Conservation (phyloP, 2,797 vertebrate species). For the Myripristis jacobus region DNA sequence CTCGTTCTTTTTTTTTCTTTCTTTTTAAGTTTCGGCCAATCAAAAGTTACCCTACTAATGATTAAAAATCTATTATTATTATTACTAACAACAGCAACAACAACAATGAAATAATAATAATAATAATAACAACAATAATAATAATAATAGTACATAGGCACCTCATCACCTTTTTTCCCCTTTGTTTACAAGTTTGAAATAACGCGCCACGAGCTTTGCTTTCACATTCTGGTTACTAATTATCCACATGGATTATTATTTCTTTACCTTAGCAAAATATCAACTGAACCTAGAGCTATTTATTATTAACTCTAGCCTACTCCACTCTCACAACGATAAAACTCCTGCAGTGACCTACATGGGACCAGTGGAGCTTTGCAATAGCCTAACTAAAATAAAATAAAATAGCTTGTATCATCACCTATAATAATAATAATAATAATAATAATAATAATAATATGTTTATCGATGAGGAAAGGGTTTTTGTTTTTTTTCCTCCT, state of each 20-base stretch:
- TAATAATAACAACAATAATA: neutral
- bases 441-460: neutral
- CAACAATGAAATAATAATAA: neutral
- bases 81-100: no score
- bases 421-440: constrained; percentile 1
- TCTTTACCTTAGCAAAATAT: constrained; percentile 82
- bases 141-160: neutral
- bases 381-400: no score
- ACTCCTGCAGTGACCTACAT: constrained; percentile 3
- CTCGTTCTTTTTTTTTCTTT: neutral
- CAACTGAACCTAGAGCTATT: constrained; percentile 77
- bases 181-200: constrained; percentile 81
- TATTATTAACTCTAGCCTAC: constrained; percentile 84
- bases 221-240: constrained; percentile 84
- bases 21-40: neutral
- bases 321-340: constrained; percentile 54
- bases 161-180: neutral
- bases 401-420: no score
- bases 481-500: neutral
- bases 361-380: constrained; percentile 1
- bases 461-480: neutral
- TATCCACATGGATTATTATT: constrained; percentile 82
- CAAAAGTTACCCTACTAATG: neutral
- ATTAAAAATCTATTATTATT: no score
- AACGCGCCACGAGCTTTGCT: constrained; percentile 74